Base-by-base conservation (phyloP, 2,888 invertebrate species). In the Netelia melanura region DNA sequence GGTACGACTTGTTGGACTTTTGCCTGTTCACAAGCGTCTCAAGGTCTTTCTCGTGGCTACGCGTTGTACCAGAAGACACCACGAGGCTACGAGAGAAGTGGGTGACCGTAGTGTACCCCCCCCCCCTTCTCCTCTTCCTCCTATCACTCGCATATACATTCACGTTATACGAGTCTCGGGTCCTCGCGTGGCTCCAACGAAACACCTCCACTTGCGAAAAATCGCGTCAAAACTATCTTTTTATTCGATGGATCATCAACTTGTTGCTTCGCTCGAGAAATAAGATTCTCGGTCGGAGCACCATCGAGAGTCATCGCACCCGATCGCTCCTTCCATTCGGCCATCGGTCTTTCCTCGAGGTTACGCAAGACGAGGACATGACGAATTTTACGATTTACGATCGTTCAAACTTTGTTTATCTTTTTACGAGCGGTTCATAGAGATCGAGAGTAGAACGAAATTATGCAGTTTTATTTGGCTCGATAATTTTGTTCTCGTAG, bases 31-130 rank as follows among this genome's bases (percentile, higher is more conserved):
- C 62, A 78, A 70, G 79, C 84, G 81, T 84, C 84, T 88, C 87
- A 88, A 88, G 87, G 87, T 87, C 87, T 87, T 75, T 17, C 64
- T 44, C n/a, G 44, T 68, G 86, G 84, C 78, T 83, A 83, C 83
- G 78, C 81, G 79, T 54, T 71, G 14, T 84, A 76, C 80, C 86
- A 84, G 86, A 86, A 86, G 82, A 38, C 43, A 48, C 67, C 64
- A 64, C 23, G 79, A 79, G 64, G 65, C 25, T 56, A 30, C 23
- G 48, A 48, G 56, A 78, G 82, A 86, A 87, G 84, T 84, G 86
- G 84, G 83, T 87, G 86, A 87, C 86, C 85, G 79, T 58, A 84
- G 80, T 67, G 54, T 44, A 23, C 80, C 80, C 80, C 80, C 10
- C 67, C 72, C 67, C 62, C 72, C 65, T 72, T 61, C 48, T 48